phyloP scores from a whole-genome alignment of 2,888 invertebrate species.

The Luperina nickerlii region DNA sequence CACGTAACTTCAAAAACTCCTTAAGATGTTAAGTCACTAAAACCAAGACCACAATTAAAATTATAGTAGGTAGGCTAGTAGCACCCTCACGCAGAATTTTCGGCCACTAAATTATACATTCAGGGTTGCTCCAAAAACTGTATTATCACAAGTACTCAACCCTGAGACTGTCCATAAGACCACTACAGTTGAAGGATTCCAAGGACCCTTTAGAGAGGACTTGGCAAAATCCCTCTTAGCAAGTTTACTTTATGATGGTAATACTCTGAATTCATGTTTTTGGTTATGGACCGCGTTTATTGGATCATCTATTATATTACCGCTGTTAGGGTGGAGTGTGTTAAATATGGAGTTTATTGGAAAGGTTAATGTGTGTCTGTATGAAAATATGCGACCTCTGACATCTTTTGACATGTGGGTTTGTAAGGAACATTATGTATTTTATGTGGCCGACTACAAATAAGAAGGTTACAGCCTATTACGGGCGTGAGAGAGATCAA shows the following conservation, averaged over 20 bases:
- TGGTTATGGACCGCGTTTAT: slow-evolving; percentile 33
- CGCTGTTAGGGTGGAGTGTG: slow-evolving; percentile 9
- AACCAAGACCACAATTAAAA: slow-evolving; percentile 27
- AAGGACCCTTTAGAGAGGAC: slow-evolving; percentile 22
- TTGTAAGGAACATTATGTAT: neutral
- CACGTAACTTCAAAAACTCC: slow-evolving; percentile 27
- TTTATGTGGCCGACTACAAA: neutral
- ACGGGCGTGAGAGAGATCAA: too few species aligned
- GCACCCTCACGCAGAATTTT: slow-evolving; percentile 19
- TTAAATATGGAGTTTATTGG: slow-evolving; percentile 26
- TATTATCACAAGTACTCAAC: slow-evolving; percentile 29
- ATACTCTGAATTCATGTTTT: slow-evolving; percentile 30
- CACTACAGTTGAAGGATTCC: slow-evolving; percentile 34
- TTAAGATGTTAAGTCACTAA: slow-evolving; percentile 18
- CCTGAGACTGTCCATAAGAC: slow-evolving; percentile 27
- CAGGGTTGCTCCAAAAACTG: slow-evolving; percentile 44
- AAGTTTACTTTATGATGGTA: slow-evolving; percentile 47
- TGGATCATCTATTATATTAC: slow-evolving; percentile 43
- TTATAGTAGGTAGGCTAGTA: neutral
- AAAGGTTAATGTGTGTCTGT: neutral
- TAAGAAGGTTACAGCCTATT: too few species aligned
- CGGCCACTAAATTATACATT: slow-evolving; percentile 42
- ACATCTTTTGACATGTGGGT: neutral
- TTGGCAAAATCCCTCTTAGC: slow-evolving; percentile 34
- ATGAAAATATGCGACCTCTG: neutral